These are phyloP conservation scores for Theonella swinhoei DNA, from an alignment of 37 sponge, comb jelly and placozoan species.

Conservation along the genomic window DNA sequence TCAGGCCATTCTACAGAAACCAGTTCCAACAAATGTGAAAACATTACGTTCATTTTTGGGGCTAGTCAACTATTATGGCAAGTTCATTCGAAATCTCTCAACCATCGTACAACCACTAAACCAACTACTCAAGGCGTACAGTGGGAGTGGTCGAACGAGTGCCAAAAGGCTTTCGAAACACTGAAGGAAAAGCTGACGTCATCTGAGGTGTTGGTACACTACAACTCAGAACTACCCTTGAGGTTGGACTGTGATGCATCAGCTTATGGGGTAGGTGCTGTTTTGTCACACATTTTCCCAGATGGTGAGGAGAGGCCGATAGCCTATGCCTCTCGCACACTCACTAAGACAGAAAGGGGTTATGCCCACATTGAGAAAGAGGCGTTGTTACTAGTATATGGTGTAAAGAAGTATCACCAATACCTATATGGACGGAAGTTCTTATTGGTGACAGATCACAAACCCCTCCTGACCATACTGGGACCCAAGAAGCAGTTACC, in stretches of 20 bases:
- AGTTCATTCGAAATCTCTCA: constrained; percentile 37
- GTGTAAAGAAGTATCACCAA: constrained; percentile 37
- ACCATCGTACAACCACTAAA: constrained; percentile 39
- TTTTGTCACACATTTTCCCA: constrained; percentile 46
- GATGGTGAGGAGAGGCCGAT: constrained; percentile 44
- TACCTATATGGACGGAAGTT: constrained; percentile 74
- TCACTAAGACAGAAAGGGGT: not conserved
- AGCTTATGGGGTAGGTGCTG: constrained; percentile 61
- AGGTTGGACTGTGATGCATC: constrained; percentile 41
- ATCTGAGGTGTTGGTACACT: constrained; percentile 35
- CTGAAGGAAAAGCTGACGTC: constrained; percentile 26
- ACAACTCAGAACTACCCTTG: constrained; percentile 29
- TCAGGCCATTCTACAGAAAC: constrained; percentile 13
- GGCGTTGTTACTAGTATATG: constrained; percentile 19
- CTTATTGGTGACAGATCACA: constrained; percentile 39
- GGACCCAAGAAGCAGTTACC: constrained; percentile 32
- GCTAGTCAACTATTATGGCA: constrained; percentile 47
- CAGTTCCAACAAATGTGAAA: constrained; percentile 31
- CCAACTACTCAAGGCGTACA: not conserved
- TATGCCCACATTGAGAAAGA: constrained; percentile 14
- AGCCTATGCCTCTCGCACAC: constrained; percentile 38
- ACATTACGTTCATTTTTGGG: constrained; percentile 47
- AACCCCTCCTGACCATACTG: constrained; percentile 29
- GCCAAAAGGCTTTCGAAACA: constrained; percentile 22
- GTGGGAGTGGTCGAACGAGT: constrained; percentile 40